Percentiles rank a stretch among this genome's conserved stretches.
These are phyloP conservation scores for Probosciger aterrimus DNA, from an alignment of 2,113 vertebrate species.

Conservation along the genomic window DNA sequence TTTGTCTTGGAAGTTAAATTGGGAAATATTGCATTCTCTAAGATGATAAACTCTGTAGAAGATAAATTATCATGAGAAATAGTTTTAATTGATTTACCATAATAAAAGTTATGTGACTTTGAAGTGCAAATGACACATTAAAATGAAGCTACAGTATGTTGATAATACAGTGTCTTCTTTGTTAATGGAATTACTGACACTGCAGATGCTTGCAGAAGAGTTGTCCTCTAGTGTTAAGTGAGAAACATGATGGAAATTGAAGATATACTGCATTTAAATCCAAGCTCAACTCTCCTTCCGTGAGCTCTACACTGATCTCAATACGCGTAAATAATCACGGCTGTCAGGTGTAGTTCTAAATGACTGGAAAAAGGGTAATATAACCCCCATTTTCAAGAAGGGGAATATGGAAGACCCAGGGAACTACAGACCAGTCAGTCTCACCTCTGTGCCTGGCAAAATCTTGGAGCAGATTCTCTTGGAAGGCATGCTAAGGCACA, in stretches of 20 bases:
- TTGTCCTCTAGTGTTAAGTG: constrained; percentile 73
- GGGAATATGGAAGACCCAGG: background rate
- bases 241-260: constrained; percentile 66
- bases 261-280: constrained; percentile 66
- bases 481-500: background rate
- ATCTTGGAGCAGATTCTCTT: background rate
- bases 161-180: constrained; percentile 81
- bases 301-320: background rate
- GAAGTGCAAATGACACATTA: constrained; percentile 86
- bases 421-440: background rate
- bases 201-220: constrained; percentile 71
- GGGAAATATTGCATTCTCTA: constrained; percentile 80
- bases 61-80: constrained; percentile 87
- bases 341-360: background rate
- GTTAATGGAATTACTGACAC: constrained; percentile 82
- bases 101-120: constrained; percentile 85
- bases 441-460: background rate
- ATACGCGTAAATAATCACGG: background rate
- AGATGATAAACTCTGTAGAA: constrained; percentile 81
- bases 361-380: background rate
- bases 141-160: constrained; percentile 82
- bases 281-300: background rate
- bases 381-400: background rate
- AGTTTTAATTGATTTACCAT: constrained; percentile 87
- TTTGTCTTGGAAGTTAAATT: constrained; percentile 84